Percentiles rank a stretch among this genome's conserved stretches.
phyloP scores from a whole-genome alignment of 1,140 invertebrate genomes.

The Streblospio benedicti region DNA sequence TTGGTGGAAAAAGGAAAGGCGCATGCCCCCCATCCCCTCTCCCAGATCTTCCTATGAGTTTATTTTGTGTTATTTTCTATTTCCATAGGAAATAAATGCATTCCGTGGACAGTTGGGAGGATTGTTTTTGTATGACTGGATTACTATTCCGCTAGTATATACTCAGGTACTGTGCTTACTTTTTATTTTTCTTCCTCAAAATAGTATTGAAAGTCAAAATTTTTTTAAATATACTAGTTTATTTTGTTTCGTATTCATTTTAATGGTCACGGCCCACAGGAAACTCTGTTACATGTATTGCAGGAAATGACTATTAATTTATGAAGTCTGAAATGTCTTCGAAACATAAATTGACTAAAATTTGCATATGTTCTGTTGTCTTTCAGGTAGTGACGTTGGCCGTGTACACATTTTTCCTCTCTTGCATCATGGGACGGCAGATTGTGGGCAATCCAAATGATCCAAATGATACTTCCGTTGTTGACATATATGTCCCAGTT shows the following conservation, averaged over 20 bases:
- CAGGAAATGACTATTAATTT: background rate
- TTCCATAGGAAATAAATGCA: slow-evolving; percentile 58
- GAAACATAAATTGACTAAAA: no score
- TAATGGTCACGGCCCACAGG: background rate
- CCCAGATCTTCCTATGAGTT: background rate
- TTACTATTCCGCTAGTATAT: slow-evolving; percentile 93
- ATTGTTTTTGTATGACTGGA: slow-evolving; percentile 84
- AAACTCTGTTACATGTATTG: background rate
- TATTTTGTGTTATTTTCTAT: background rate
- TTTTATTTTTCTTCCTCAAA: no score
- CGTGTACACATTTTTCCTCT: slow-evolving; percentile 80
- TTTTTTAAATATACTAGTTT: no score
- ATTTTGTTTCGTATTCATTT: background rate
- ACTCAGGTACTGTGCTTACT: no score
- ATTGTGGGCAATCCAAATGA: background rate
- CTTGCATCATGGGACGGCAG: slow-evolving; percentile 71
- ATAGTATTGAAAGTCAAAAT: no score
- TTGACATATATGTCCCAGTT: slow-evolving; percentile 79
- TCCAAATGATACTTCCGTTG: slow-evolving; percentile 55
- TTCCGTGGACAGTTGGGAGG: slow-evolving; percentile 72
- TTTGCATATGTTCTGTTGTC: no score
- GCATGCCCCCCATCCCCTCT: no score
- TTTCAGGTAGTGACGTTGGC: slow-evolving; percentile 79
- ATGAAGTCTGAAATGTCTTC: no score
- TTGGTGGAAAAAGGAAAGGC: no score